Percentiles rank a stretch among this genome's conserved stretches.
Evolutionary conservation across 2,113 vertebrate genomes (phyloP).

Genomic region (Orientallactaga bullata): DNA sequence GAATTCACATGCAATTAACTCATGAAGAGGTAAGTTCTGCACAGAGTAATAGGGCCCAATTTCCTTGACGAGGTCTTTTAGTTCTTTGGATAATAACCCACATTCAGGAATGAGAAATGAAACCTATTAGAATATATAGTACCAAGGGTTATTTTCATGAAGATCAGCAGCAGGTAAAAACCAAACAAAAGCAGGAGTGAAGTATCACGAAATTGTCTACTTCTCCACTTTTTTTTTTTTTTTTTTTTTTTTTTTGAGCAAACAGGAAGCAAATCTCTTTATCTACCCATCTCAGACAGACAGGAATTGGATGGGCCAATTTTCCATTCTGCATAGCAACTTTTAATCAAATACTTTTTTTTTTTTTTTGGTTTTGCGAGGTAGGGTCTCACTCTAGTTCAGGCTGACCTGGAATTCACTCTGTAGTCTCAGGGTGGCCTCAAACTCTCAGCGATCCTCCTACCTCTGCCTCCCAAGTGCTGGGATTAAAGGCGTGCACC

Average conservation of each 20-base stretch:
- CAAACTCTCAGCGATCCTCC: too few species aligned
- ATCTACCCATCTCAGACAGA: neutral
- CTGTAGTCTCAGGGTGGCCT: too few species aligned
- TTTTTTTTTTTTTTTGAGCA: neutral
- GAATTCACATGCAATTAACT: slow-evolving; percentile 89
- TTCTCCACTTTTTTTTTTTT: too few species aligned
- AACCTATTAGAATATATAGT: slow-evolving; percentile 87
- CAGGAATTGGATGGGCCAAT: neutral
- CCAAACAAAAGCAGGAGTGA: too few species aligned
- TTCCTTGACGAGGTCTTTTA: slow-evolving; percentile 85
- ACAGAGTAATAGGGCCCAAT: slow-evolving; percentile 91
- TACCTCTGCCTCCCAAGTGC: too few species aligned
- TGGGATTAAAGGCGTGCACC: too few species aligned
- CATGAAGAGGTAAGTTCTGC: slow-evolving; percentile 88
- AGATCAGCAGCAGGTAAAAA: neutral
- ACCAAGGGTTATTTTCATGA: slow-evolving; percentile 5
- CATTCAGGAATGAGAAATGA: slow-evolving; percentile 95
- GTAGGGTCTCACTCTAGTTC: too few species aligned
- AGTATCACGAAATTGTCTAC: neutral
- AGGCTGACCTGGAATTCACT: too few species aligned
- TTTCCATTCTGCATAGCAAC: slow-evolving; percentile 34
- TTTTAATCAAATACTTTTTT: too few species aligned
- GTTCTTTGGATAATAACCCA: slow-evolving; percentile 86
- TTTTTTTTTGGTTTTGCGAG: too few species aligned
- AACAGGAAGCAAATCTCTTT: neutral